phyloP scores from a whole-genome alignment of 2,113 vertebrate species.

The Catharus fuscescens region DNA sequence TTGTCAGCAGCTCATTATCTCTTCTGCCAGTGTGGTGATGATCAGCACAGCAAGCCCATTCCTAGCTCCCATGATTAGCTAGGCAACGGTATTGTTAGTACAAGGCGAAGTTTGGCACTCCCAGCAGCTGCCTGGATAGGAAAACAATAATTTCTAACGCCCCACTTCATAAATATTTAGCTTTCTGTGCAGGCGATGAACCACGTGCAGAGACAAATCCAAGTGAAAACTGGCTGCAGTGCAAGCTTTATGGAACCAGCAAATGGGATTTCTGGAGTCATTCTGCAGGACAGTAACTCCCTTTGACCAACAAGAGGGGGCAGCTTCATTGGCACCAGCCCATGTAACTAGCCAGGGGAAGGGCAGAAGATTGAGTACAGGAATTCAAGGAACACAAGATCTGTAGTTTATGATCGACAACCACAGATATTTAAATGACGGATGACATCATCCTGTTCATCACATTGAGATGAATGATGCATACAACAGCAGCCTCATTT shows the following conservation, averaged over 20 bases:
- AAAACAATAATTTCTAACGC: conserved; percentile 52
- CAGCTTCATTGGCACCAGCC: neutral
- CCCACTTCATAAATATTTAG: conserved; percentile 49
- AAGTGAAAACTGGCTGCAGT: neutral
- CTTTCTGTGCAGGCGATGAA: neutral
- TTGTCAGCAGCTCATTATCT: conserved; percentile 49
- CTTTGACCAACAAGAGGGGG: neutral
- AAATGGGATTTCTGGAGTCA: neutral
- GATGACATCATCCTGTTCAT: neutral
- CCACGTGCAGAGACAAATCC: conserved; percentile 14
- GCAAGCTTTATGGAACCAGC: neutral
- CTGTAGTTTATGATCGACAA: neutral
- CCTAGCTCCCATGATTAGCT: conserved; percentile 31
- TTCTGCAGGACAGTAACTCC: neutral
- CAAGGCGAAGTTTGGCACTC: conserved; percentile 46
- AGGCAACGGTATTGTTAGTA: conserved; percentile 31
- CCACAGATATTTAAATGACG: neutral
- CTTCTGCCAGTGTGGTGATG: neutral
- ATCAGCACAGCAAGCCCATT: conserved; percentile 33
- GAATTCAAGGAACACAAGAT: neutral
- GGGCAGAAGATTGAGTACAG: accelerated
- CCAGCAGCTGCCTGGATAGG: conserved; percentile 32
- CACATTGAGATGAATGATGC: neutral
- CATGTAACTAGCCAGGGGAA: neutral
- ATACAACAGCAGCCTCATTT: neutral